Percentiles rank a stretch among this genome's conserved stretches.
phyloP scores from a whole-genome alignment of 2,888 invertebrate species.

The Malthinus flaveolus region DNA sequence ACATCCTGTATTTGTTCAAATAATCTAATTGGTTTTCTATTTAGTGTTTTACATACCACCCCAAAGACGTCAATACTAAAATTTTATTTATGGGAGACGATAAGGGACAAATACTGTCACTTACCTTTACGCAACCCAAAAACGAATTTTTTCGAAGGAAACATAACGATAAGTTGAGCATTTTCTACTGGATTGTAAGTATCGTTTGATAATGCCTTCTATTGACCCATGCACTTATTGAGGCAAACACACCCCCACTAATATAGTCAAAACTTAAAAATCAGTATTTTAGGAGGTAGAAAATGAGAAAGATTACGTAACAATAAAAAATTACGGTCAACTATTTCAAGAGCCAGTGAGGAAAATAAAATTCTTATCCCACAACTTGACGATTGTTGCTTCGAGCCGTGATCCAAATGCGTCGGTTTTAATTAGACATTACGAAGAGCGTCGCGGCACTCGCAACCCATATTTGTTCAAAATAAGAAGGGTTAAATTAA shows the following conservation, averaged over 20 bases:
- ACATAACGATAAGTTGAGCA: conserved; percentile 58
- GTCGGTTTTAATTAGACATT: conserved; percentile 56
- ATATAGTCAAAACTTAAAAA: not conserved
- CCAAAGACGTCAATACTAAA: conserved; percentile 39
- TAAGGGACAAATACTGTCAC: conserved; percentile 57
- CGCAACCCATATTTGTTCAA: conserved; percentile 55
- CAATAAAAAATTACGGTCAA: conserved; percentile 52
- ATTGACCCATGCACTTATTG: too few species aligned
- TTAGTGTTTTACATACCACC: conserved; percentile 58
- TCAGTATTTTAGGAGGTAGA: conserved; percentile 57
- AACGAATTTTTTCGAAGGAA: conserved; percentile 59
- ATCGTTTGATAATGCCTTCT: too few species aligned
- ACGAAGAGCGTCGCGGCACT: conserved; percentile 57
- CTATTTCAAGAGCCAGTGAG: conserved; percentile 58
- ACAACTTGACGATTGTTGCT: conserved; percentile 57
- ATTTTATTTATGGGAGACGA: conserved; percentile 62
- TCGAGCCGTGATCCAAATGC: conserved; percentile 61
- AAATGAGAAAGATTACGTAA: conserved; percentile 57
- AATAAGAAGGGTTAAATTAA: conserved; percentile 59
- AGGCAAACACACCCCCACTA: too few species aligned
- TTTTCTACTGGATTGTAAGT: conserved; percentile 64
- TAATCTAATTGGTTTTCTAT: conserved; percentile 27
- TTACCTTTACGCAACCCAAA: conserved; percentile 61
- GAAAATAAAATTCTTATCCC: conserved; percentile 55
- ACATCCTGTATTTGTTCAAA: not conserved